Percentiles rank a stretch among this genome's conserved stretches.
Evolutionary conservation across 2,797 vertebrate genomes (phyloP).

Genomic region (Crocidura indochinensis): DNA sequence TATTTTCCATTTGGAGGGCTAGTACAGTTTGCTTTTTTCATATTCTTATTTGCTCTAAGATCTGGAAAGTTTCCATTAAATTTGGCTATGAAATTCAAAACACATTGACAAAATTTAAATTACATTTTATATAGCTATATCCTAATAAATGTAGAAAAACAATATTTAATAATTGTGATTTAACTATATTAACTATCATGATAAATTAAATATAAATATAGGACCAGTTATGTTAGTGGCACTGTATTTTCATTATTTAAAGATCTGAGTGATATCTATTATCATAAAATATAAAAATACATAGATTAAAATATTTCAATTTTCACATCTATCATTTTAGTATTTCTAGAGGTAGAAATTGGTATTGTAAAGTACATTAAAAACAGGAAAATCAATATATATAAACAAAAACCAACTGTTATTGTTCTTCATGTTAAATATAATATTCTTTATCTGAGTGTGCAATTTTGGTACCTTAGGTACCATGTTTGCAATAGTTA

Average conservation of each 20-base stretch:
- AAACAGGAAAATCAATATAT: no score
- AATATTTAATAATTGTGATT: not conserved
- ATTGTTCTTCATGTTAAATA: slow-evolving; percentile 78
- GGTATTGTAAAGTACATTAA: slow-evolving; percentile 72
- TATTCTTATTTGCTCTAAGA: slow-evolving; percentile 64
- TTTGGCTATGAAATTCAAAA: slow-evolving; percentile 64
- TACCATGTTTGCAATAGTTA: no score
- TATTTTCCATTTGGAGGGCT: slow-evolving; percentile 69
- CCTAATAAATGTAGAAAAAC: slow-evolving; percentile 48
- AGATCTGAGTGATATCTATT: slow-evolving; percentile 7
- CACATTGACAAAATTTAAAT: slow-evolving; percentile 42
- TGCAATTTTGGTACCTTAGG: slow-evolving; percentile 23
- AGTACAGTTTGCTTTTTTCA: slow-evolving; percentile 61
- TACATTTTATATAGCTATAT: slow-evolving; percentile 48
- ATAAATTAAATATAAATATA: slow-evolving; percentile 8
- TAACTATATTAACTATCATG: not conserved
- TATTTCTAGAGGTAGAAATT: slow-evolving; percentile 65
- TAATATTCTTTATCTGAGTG: slow-evolving; percentile 75
- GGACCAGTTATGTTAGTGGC: not conserved
- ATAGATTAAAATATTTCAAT: slow-evolving; percentile 62
- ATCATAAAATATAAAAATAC: slow-evolving; percentile 63
- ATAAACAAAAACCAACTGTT: slow-evolving; percentile 73
- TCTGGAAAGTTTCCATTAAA: slow-evolving; percentile 41
- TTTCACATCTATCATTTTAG: slow-evolving; percentile 75
- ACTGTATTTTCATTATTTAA: not conserved